Conservation (phyloP, 1,140 invertebrate genomes). For the Ooceraea biroi region DNA sequence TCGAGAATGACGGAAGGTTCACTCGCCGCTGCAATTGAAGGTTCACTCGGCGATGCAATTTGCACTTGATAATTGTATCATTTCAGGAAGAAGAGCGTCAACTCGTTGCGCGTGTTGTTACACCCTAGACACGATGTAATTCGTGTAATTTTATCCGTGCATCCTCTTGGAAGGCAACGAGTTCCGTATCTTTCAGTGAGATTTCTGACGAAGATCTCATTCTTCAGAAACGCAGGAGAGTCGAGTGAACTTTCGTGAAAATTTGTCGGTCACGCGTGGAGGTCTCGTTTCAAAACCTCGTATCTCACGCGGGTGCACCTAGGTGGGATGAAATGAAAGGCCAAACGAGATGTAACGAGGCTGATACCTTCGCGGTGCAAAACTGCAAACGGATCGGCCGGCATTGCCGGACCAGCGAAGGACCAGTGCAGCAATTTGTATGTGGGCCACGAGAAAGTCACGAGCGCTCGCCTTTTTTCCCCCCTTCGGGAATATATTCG, state of each 20-base stretch:
- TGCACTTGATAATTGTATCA: constrained; percentile 38
- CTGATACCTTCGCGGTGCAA: constrained; percentile 27
- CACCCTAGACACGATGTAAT: constrained; percentile 2
- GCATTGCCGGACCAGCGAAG: constrained; percentile 52
- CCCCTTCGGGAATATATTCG: constrained; percentile 62
- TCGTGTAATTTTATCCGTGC: constrained; percentile 21
- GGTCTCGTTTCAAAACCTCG: constrained; percentile 14
- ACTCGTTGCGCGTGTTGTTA: constrained; percentile 7
- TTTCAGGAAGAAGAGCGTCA: constrained; percentile 23
- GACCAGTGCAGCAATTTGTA: constrained; percentile 75
- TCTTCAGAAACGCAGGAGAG: background rate
- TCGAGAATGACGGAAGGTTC: constrained; percentile 34
- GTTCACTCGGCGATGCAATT: constrained; percentile 34
- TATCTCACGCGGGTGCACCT: constrained; percentile 21
- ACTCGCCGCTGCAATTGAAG: constrained; percentile 39
- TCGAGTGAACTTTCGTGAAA: constrained; percentile 11
- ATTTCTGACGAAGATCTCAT: constrained; percentile 3
- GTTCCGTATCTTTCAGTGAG: background rate
- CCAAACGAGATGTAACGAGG: constrained; percentile 47
- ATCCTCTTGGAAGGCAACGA: constrained; percentile 8
- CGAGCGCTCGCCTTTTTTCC: constrained; percentile 75
- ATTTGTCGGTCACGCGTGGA: background rate
- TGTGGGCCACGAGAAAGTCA: constrained; percentile 84
- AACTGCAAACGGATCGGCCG: constrained; percentile 43
- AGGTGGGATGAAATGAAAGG: constrained; percentile 49